phyloP scores from a whole-genome alignment of 1,140 invertebrate genomes.

The Zaprionus tsacasi region DNA sequence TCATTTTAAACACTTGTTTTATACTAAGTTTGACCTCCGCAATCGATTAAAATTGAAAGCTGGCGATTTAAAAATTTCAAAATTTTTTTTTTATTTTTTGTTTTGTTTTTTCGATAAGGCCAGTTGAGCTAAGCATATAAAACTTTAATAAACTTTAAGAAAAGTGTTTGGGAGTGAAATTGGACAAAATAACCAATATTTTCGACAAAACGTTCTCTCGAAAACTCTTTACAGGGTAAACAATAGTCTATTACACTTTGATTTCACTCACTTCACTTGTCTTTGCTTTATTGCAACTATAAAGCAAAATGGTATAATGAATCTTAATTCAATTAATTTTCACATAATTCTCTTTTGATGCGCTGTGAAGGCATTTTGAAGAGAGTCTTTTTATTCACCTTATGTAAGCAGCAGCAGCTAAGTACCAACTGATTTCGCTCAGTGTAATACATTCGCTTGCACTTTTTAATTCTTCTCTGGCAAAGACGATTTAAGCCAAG shows the following conservation, averaged over 20 bases:
- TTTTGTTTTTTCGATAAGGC: too few species aligned
- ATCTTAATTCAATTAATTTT: neutral
- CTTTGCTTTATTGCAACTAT: neutral
- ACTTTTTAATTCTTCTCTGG: constrained; percentile 7
- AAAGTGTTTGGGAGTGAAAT: neutral
- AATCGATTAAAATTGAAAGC: too few species aligned
- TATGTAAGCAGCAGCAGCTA: neutral
- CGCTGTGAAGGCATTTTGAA: neutral
- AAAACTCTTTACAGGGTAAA: neutral
- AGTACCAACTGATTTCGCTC: neutral
- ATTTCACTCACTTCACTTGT: neutral
- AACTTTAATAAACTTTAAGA: too few species aligned
- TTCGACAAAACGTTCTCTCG: neutral
- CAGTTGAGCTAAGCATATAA: too few species aligned
- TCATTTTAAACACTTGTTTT: too few species aligned
- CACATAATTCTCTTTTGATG: neutral
- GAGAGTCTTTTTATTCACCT: neutral
- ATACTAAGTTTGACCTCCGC: too few species aligned
- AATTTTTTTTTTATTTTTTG: too few species aligned
- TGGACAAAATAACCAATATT: neutral
- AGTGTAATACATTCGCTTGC: constrained; percentile 2
- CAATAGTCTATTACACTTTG: neutral
- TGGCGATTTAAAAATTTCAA: too few species aligned
- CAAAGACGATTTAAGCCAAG: constrained; percentile 5
- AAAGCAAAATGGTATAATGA: neutral